Percentiles rank a stretch among this genome's conserved stretches.
Evolutionary conservation across 2,888 invertebrate species (phyloP).

Genomic region (Tillus elongatus): DNA sequence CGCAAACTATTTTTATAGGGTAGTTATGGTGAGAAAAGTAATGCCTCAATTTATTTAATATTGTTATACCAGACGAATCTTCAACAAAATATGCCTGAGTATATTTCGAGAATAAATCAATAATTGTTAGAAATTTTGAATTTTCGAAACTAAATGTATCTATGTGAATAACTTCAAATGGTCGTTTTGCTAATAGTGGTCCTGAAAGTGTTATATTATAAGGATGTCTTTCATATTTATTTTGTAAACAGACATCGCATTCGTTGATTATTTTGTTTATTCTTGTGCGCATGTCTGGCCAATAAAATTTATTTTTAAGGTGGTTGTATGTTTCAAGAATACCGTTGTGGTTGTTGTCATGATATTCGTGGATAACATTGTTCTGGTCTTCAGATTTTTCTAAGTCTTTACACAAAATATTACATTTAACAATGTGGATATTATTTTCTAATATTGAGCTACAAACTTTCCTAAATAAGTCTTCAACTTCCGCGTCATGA

Average conservation of each 20-base stretch:
- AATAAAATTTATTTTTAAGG: slow-evolving; percentile 9
- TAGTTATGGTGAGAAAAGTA: slow-evolving; percentile 11
- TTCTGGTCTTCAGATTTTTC: slow-evolving; percentile 10
- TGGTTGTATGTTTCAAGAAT: slow-evolving; percentile 8
- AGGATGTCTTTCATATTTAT: slow-evolving; percentile 12
- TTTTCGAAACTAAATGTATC: slow-evolving; percentile 10
- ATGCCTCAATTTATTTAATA: slow-evolving; percentile 10
- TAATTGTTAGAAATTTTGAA: slow-evolving; percentile 10
- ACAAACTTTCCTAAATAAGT: neutral
- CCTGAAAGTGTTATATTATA: slow-evolving; percentile 6
- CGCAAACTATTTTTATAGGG: slow-evolving; percentile 6
- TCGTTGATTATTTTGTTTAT: slow-evolving; percentile 11
- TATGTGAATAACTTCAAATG: slow-evolving; percentile 11
- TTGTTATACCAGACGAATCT: slow-evolving; percentile 7
- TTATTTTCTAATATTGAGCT: no score
- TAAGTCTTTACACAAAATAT: slow-evolving; percentile 9
- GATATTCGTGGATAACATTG: slow-evolving; percentile 10
- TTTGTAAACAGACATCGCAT: slow-evolving; percentile 10
- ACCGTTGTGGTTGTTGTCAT: slow-evolving; percentile 9
- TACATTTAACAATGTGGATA: slow-evolving; percentile 6
- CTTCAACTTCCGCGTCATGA: slow-evolving; percentile 1
- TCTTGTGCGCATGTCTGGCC: slow-evolving; percentile 10
- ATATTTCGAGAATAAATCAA: slow-evolving; percentile 12
- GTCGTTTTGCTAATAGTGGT: slow-evolving; percentile 9
- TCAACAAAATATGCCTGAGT: slow-evolving; percentile 10